Percentiles rank a stretch among this genome's conserved stretches.
phyloP scores from a whole-genome alignment of 2,888 invertebrate genomes.

The Archaeoteleia sp. region DNA sequence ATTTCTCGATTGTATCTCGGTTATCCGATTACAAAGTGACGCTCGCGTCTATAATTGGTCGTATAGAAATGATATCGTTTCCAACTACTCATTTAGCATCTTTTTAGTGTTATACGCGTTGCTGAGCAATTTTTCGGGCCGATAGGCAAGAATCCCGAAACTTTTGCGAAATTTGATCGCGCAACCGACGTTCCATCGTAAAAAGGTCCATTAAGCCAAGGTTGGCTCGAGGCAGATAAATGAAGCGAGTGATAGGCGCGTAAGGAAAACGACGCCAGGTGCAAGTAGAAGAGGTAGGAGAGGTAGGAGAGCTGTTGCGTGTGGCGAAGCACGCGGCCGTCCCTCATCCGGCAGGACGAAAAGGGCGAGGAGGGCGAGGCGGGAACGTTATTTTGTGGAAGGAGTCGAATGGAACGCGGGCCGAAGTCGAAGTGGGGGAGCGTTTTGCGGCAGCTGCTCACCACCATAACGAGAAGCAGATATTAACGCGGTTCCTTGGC shows the following conservation, averaged over 20 bases:
- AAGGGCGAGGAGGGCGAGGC: constrained; percentile 34
- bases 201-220: constrained; percentile 34
- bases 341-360: constrained; percentile 26
- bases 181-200: constrained; percentile 9
- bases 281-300: constrained; percentile 27
- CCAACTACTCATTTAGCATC: no score
- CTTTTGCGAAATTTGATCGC: constrained; percentile 36
- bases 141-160: constrained; percentile 41
- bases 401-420: constrained; percentile 53
- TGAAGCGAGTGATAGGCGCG: constrained; percentile 45
- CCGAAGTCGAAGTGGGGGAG: constrained; percentile 35
- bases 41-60: no score
- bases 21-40: no score
- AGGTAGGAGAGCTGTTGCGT: constrained; percentile 42
- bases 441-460: constrained; percentile 60
- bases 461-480: constrained; percentile 66
- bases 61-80: no score
- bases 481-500: constrained; percentile 66
- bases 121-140: constrained; percentile 36
- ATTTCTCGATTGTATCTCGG: no score
- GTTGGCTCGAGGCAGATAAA: constrained; percentile 31
- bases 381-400: constrained; percentile 16
- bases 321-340: constrained; percentile 47
- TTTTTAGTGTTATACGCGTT: no score
- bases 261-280: constrained; percentile 52